phyloP scores from a whole-genome alignment of 1,140 invertebrate species.

The Cydia amplana region DNA sequence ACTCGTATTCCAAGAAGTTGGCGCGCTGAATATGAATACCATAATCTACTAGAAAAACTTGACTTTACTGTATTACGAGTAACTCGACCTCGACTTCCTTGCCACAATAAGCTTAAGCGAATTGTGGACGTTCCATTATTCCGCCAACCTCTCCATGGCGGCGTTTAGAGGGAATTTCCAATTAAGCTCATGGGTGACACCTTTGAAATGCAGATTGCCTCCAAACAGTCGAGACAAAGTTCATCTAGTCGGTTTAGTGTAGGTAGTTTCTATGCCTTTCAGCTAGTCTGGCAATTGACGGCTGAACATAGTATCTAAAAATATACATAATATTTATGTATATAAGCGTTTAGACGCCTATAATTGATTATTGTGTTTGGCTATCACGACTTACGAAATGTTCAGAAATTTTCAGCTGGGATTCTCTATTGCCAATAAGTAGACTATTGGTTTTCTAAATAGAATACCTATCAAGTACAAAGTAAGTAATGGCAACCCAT shows the following conservation, averaged over 20 bases:
- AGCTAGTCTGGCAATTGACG: neutral
- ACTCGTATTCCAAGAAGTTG: neutral
- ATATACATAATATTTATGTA: neutral
- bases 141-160: neutral
- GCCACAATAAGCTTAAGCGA: neutral
- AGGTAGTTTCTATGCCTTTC: constrained; percentile 2
- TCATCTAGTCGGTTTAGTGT: neutral
- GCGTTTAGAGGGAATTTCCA: neutral
- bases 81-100: neutral
- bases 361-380: no score
- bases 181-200: constrained; percentile 2
- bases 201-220: constrained; percentile 18
- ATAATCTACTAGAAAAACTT: neutral
- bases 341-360: neutral
- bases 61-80: neutral
- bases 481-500: no score
- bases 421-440: no score
- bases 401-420: no score
- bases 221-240: neutral
- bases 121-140: neutral
- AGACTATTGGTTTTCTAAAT: no score
- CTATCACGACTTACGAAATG: no score
- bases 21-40: neutral
- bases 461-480: no score
- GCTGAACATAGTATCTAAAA: neutral